Evolutionary conservation across 2,113 vertebrate genomes (phyloP), one percentile per base, ranked within the genome.

Genomic region (Dromaius novaehollandiae): DNA sequence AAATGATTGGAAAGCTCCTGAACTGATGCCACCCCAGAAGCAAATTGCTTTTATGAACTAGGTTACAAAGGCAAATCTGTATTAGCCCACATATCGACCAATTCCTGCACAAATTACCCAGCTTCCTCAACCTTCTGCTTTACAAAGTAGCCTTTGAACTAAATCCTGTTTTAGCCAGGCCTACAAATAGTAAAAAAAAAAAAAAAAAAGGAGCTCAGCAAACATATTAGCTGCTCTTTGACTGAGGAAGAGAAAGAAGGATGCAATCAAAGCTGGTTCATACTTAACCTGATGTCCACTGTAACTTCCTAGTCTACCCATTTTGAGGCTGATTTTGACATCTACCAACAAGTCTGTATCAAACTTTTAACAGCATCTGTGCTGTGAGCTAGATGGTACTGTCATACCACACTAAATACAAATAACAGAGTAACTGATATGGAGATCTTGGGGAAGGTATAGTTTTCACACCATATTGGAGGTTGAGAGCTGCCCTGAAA

Each of bases 21-120:
- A 68, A 5, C 46, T 7, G 60, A 11, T n/a, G 38, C 40, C 26
- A 15, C 38, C 56, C 46, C 63, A 66, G 76, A 24, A 61, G 63
- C 11, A 60, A 94, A 82, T 58, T 48, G 75, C 79, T 86, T 65
- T 61, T 32, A 14, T 5, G 26, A 95, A 84, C 48, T 95, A 82
- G 92, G 90, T 93, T 96, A 95, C 73, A 71, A 74, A 96, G 94
- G 92, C 94, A 94, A 90, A 87, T 94, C 92, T 93, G 94, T 90
- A 82, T 96, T 95, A 96, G 89, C 91, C 88, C 88, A 95, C 51
- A 66, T 92, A 80, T 91, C 66, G 4, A 50, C 66, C 88, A 21
- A 13, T 89, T 77, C 58, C 58, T 58, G 61, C 64, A 56, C 76
- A 68, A 92, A 86, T 53, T 77, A 68, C 38, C 86, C 73, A 13